These are phyloP conservation scores for Drosophila testacea DNA, from an alignment of 2,888 invertebrate genomes.

Conservation along the genomic window DNA sequence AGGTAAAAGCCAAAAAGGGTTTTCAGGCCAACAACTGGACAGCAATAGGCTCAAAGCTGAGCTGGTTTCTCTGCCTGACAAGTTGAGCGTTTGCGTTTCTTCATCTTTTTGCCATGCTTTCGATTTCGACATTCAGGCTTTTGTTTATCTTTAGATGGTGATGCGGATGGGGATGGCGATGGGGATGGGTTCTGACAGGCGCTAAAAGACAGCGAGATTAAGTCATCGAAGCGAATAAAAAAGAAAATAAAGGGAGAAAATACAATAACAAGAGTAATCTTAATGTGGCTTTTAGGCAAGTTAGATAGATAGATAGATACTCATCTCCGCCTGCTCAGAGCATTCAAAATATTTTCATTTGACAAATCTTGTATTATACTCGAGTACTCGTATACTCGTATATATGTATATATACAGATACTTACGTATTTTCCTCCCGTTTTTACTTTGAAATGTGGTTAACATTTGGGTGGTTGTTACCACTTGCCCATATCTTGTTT, in stretches of 20 bases:
- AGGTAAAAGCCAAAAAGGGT: conserved; percentile 55
- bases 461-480: conserved; percentile 52
- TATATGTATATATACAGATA: not conserved
- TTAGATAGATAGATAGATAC: conserved; percentile 14
- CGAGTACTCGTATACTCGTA: not conserved
- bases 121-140: conserved; percentile 39
- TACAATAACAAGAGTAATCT: conserved; percentile 15
- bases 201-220: conserved; percentile 79
- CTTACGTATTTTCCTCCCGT: not conserved
- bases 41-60: conserved; percentile 1
- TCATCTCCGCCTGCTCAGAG: conserved; percentile 29
- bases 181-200: conserved; percentile 59
- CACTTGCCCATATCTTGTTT: conserved; percentile 34
- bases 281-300: conserved; percentile 47
- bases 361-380: conserved; percentile 65
- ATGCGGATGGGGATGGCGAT: not conserved
- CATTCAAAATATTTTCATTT: conserved; percentile 77
- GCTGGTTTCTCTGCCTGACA: conserved; percentile 29
- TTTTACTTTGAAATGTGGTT: conserved; percentile 28
- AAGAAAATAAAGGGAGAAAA: conserved; percentile 24
- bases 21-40: conserved; percentile 31
- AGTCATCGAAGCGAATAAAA: conserved; percentile 76
- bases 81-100: conserved; percentile 39
- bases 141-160: conserved; percentile 40
- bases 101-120: conserved; percentile 30